Conservation (phyloP, 2,113 vertebrate genomes). For the Leptobrachium ailaonicum region DNA sequence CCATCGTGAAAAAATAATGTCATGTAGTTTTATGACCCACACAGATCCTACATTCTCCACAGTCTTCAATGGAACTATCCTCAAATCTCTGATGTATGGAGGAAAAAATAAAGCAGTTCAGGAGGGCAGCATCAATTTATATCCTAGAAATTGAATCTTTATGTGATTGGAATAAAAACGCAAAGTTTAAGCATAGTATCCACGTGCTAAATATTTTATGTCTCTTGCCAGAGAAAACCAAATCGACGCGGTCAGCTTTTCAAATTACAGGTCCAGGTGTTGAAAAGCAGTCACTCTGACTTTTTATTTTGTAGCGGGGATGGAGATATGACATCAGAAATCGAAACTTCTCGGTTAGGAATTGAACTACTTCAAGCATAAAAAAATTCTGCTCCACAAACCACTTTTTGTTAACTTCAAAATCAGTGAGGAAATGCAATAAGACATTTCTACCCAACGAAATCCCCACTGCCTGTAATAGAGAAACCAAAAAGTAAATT, state of each 20-base stretch:
- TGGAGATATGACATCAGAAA: conserved; percentile 25
- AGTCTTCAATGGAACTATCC: no score
- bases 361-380: conserved; percentile 1
- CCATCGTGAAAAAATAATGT: no score
- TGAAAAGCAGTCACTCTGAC: conserved; percentile 29
- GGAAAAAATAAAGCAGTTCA: conserved; percentile 2
- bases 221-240: not conserved
- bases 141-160: not conserved
- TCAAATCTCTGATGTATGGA: no score
- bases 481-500: conserved; percentile 27
- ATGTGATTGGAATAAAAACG: not conserved
- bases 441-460: conserved; percentile 26
- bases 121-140: not conserved
- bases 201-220: conserved; percentile 1
- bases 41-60: no score
- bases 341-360: not conserved
- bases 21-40: no score
- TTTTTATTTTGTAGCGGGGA: conserved; percentile 8
- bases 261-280: conserved; percentile 17
- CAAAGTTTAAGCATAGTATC: not conserved
- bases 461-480: conserved; percentile 17
- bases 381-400: conserved; percentile 20
- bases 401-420: conserved; percentile 41
- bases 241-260: conserved; percentile 2
- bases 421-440: conserved; percentile 36